Evolutionary conservation across 1,140 invertebrate genomes (phyloP), one percentile per base, ranked within the genome.

Genomic region (Zophobas morio): DNA sequence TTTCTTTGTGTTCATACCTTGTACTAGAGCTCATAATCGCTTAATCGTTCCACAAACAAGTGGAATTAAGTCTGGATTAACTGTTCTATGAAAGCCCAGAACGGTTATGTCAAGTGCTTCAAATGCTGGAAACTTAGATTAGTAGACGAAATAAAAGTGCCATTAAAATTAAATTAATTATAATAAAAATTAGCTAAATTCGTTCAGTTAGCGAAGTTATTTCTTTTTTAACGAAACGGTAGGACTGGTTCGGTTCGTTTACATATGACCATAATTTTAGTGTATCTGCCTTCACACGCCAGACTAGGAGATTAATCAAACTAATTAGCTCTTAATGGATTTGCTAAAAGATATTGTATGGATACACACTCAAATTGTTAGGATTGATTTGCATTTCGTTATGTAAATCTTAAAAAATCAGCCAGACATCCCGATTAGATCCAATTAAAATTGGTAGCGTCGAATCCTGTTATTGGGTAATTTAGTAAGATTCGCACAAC

Each of bases 311-410:
- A 66, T 66, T 66, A 66, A 66, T 66, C 60, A 66, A 66, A 66
- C 39, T 66, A 66, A 66, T 66, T 66, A 66, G 60, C 60, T 66
- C 60, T 66, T 66, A 66, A 66, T 66, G 60, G 60, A 42, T 42
- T 42, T 42, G 60, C 37, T 39, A 66, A 66, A 33, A n/a, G 20
- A 42, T 42, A 60, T 39, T 66, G 39, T 66, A 42, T 66, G 40
- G 33, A 66, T 42, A 66, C 35, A 66, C 60, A 40, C 36, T 42
- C 39, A 42, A 36, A 66, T 42, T 40, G 60, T 20, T n/a, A 66
- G 42, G 39, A 66, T 66, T 66, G 39, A 66, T 66, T 66, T 66
- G 60, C 36, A 46, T 66, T 66, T 66, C 60, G 40, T 66, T 66
- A 66, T 66, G 60, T 40, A 66, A 66, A 66, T 66, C 39, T 0